phyloP scores from a whole-genome alignment of 2,113 vertebrate genomes.

The Anhinga rufa region DNA sequence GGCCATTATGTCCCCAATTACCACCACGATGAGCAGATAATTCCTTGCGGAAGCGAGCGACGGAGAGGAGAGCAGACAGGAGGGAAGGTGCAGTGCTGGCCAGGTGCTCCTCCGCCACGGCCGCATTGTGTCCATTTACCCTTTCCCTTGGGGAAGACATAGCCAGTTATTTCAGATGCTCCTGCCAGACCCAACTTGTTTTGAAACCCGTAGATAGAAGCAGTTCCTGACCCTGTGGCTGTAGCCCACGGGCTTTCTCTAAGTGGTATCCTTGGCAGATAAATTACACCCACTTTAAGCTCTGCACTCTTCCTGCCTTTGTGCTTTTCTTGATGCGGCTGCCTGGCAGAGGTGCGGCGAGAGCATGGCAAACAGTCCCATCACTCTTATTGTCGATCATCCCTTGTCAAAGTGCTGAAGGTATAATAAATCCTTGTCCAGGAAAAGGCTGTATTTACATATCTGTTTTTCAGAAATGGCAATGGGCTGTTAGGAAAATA shows the following conservation, averaged over 20 bases:
- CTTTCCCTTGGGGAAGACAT: not conserved
- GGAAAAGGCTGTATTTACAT: not conserved
- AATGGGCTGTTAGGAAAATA: not conserved
- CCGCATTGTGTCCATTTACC: fast-evolving
- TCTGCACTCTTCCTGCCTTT: not conserved
- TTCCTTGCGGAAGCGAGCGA: fast-evolving
- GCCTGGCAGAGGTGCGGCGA: not conserved
- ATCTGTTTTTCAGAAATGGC: not conserved
- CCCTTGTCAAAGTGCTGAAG: not conserved
- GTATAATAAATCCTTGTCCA: not conserved
- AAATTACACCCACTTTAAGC: not conserved
- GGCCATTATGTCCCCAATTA: not conserved
- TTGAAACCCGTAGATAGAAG: not conserved
- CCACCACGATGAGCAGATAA: not conserved
- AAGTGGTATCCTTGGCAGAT: not conserved
- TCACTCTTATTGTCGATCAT: not conserved
- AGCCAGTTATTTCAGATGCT: not conserved
- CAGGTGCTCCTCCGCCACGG: not conserved
- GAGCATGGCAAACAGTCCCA: not conserved
- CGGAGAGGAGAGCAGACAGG: not conserved
- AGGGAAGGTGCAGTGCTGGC: not conserved
- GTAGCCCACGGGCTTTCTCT: not conserved
- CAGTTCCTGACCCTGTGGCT: not conserved
- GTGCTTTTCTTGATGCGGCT: not conserved
- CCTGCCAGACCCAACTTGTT: not conserved